Evolutionary conservation across 53 echinoderm and acorn worm species (phyloP).

Genomic region (Holothuria scabra): DNA sequence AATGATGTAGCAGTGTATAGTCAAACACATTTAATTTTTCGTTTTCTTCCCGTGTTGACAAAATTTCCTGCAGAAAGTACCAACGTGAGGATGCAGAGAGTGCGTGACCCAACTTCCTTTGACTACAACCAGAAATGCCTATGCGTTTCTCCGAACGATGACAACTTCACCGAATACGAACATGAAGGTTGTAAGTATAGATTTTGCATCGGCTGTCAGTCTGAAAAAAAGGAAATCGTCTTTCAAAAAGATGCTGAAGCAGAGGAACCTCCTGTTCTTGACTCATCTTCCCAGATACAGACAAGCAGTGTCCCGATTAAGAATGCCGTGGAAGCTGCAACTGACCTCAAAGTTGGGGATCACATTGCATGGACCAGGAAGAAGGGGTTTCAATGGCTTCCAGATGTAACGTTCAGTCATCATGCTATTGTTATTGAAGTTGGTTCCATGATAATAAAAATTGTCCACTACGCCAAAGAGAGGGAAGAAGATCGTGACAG

Average conservation of each 20-base stretch:
- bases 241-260: neutral
- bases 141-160: no score
- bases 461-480: neutral
- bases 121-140: no score
- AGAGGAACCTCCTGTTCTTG: neutral
- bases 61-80: no score
- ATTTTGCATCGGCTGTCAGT: neutral
- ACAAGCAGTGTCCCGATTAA: neutral
- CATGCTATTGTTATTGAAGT: conserved; percentile 14
- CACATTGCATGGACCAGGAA: conserved; percentile 20
- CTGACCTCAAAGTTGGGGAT: neutral
- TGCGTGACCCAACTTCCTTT: no score
- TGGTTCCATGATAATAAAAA: neutral
- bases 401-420: neutral
- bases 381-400: neutral
- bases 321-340: neutral
- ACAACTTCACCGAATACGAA: neutral
- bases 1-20: no score
- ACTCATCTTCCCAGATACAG: neutral
- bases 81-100: no score
- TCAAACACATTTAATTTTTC: no score
- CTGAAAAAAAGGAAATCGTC: neutral
- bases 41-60: no score
- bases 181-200: neutral
- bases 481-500: neutral